phyloP scores from a whole-genome alignment of 1,140 invertebrate genomes.

The Drosophila quadrilineata region DNA sequence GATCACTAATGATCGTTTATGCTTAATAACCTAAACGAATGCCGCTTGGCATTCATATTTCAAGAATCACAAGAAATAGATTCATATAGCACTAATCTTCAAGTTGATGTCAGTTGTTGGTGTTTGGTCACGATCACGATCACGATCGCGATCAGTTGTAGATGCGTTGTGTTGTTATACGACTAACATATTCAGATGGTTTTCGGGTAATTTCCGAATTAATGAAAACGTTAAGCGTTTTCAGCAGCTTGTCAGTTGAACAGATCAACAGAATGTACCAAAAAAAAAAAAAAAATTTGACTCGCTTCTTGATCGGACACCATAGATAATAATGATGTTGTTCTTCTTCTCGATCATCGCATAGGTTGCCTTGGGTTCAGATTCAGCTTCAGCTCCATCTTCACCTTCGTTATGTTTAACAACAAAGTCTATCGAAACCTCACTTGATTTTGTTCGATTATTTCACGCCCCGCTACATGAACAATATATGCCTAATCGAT shows the following conservation, averaged over 20 bases:
- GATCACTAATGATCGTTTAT: slow-evolving; percentile 66
- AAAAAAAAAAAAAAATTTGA: slow-evolving; percentile 34
- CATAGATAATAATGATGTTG: slow-evolving; percentile 3
- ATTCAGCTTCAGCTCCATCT: slow-evolving; percentile 27
- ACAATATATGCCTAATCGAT: slow-evolving; percentile 7
- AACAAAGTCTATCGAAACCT: neutral
- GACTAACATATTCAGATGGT: slow-evolving; percentile 15
- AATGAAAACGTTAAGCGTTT: slow-evolving; percentile 71
- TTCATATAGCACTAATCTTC: neutral
- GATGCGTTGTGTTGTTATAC: neutral
- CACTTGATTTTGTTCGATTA: too few species aligned
- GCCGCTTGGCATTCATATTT: slow-evolving; percentile 65
- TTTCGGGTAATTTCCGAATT: slow-evolving; percentile 34
- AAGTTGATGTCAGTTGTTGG: too few species aligned
- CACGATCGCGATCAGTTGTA: neutral
- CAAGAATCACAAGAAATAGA: slow-evolving; percentile 23
- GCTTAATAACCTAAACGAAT: slow-evolving; percentile 70
- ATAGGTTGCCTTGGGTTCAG: slow-evolving; percentile 51
- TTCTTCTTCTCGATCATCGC: slow-evolving; percentile 16
- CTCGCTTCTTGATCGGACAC: neutral
- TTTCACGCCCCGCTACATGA: slow-evolving; percentile 15
- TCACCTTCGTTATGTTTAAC: slow-evolving; percentile 42
- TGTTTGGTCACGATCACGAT: slow-evolving; percentile 4
- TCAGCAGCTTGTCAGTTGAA: slow-evolving; percentile 58
- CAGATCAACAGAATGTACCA: too few species aligned